Evolutionary conservation across 2,888 invertebrate genomes (phyloP), one percentile per base, ranked within the genome.

Genomic region (Sminthurides aquaticus): DNA sequence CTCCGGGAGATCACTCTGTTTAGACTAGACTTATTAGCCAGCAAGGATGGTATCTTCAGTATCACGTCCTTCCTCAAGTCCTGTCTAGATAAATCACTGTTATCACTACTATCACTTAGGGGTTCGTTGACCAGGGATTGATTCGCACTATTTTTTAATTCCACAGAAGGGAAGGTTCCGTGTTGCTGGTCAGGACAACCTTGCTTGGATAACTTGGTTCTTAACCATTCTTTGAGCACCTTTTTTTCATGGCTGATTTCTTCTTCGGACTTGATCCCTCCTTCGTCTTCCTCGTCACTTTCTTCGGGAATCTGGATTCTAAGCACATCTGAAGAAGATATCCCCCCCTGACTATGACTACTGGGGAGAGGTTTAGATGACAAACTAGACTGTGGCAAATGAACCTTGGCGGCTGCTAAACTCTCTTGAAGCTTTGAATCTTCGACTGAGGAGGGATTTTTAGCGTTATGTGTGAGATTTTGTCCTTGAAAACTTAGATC

Each of bases 31-130:
- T 70, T 67, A 58, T 69, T 69, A 52, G 59, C 62, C 15, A 61
- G 54, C 58, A 89, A 92, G 84, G 92, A 91, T 84, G 93, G 93
- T 85, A 93, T 91, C 83, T 90, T 91, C 77, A 93, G 86, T 81
- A 92, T 91, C 80, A 90, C 88, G 59, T 69, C 69, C 60, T 64
- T 64, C 43, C 64, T 60, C 34, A 55, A 66, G 56, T 63, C 63
- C 57, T 65, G 71, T 43, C 66, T 63, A n/a, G 63, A 59, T 43
- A 60, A 61, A 60, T 69, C 66, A 61, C 67, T 66, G 52, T 64
- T 65, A 60, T 65, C 67, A 64, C 66, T 69, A 49, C 70, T 67
- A 54, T 62, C 64, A 61, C 60, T 59, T 43, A 56, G 25, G 24
- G n/a, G 56, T 20, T 22, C 8, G 5, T 22, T 26, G 34, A 5